A percentile compares a stretch with the other conserved stretches of the same genome.
Conservation (phyloP, 2,113 vertebrate species). For the Alaudala cheleensis region DNA sequence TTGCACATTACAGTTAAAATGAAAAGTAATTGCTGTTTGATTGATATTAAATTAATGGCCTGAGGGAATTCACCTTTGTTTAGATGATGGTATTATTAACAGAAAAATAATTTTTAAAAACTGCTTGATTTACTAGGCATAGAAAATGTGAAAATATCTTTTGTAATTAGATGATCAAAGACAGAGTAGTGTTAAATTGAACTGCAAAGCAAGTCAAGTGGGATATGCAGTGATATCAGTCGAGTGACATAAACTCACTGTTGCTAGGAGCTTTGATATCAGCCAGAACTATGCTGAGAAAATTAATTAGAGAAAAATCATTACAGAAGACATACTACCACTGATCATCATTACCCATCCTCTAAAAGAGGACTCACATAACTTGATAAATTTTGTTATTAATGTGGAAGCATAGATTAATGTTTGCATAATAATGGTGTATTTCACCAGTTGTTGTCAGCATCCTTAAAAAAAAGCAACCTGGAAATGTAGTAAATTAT, state of each 20-base stretch:
- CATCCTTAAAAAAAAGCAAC: neutral
- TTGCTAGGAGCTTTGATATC: slow-evolving; percentile 48
- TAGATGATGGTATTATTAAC: neutral
- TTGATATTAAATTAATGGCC: slow-evolving; percentile 4
- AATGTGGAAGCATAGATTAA: slow-evolving; percentile 5
- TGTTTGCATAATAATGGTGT: slow-evolving; percentile 13
- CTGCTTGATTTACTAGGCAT: neutral
- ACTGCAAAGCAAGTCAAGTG: neutral
- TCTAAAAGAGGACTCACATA: neutral
- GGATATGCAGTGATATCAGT: neutral
- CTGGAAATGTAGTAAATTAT: neutral
- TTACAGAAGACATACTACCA: slow-evolving; percentile 42
- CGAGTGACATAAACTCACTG: neutral
- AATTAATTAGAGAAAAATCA: slow-evolving; percentile 63
- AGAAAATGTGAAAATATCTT: neutral
- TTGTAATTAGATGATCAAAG: neutral
- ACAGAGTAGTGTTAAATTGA: neutral
- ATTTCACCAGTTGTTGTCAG: neutral
- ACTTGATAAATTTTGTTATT: slow-evolving; percentile 27
- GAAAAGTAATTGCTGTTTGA: slow-evolving; percentile 13
- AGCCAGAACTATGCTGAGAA: slow-evolving; percentile 31
- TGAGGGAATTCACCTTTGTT: neutral
- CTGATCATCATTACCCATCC: slow-evolving; percentile 32
- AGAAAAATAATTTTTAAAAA: neutral
- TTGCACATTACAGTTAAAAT: neutral